phyloP scores from a whole-genome alignment of 2,113 vertebrate genomes.

The Vanacampus margaritifer region DNA sequence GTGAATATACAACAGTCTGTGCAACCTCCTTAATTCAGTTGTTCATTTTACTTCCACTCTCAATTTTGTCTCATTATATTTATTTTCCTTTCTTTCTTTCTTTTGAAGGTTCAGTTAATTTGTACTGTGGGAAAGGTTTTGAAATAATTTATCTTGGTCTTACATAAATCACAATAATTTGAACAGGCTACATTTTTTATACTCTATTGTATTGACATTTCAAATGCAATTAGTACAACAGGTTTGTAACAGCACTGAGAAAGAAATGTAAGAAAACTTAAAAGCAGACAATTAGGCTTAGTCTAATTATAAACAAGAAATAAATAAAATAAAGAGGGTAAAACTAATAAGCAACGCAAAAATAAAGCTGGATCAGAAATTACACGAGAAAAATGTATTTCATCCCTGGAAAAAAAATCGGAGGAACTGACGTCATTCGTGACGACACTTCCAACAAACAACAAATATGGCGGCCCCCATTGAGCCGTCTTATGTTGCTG shows the following conservation, averaged over 20 bases:
- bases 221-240: neutral
- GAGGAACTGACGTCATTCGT: neutral
- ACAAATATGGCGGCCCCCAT: constrained; percentile 70
- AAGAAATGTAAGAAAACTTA: neutral
- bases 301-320: neutral
- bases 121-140: too few species aligned
- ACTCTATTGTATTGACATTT: neutral
- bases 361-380: neutral
- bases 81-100: too few species aligned
- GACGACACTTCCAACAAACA: constrained; percentile 54
- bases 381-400: neutral
- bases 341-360: neutral
- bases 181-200: neutral
- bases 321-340: neutral
- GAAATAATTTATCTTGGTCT: too few species aligned
- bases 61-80: too few species aligned
- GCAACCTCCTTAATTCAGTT: too few species aligned
- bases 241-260: neutral
- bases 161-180: too few species aligned
- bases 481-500: constrained; percentile 1
- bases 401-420: neutral
- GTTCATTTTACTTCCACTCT: too few species aligned
- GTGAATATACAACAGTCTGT: too few species aligned
- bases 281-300: neutral
- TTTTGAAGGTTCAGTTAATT: too few species aligned